Conservation (phyloP, 2,797 vertebrate species). For the Enteromius afrohamiltoni region DNA sequence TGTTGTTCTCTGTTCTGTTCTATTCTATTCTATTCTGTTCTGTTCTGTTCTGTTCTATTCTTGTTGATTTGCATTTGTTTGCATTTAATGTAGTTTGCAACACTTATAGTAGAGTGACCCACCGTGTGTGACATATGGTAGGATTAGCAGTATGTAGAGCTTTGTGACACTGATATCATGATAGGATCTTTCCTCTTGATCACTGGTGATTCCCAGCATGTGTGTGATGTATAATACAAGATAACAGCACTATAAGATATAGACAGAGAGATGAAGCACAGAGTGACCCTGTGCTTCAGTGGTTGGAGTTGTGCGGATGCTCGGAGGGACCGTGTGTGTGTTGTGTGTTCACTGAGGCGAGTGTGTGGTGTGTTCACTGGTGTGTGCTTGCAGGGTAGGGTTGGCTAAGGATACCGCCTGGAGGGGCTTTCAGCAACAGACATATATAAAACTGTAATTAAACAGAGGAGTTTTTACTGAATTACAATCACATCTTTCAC, state of each 20-base stretch:
- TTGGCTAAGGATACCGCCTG: conserved; percentile 20
- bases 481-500: background rate
- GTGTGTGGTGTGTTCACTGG: conserved; percentile 19
- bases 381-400: conserved; percentile 11
- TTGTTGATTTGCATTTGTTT: background rate
- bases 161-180: background rate
- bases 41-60: background rate
- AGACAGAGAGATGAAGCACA: background rate
- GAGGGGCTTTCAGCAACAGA: conserved; percentile 7
- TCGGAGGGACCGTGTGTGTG: conserved; percentile 17
- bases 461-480: background rate
- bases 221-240: background rate
- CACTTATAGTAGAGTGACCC: background rate
- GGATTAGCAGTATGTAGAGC: background rate
- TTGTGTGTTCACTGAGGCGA: conserved; percentile 7
- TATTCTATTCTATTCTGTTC: background rate
- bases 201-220: background rate
- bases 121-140: background rate
- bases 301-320: background rate
- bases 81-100: background rate
- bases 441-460: background rate
- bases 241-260: background rate
- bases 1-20: background rate
- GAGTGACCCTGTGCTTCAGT: background rate
- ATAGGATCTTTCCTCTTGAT: background rate